These are phyloP conservation scores for Ochotona princeps DNA, from an alignment of 2,113 vertebrate genomes.

Conservation along the genomic window DNA sequence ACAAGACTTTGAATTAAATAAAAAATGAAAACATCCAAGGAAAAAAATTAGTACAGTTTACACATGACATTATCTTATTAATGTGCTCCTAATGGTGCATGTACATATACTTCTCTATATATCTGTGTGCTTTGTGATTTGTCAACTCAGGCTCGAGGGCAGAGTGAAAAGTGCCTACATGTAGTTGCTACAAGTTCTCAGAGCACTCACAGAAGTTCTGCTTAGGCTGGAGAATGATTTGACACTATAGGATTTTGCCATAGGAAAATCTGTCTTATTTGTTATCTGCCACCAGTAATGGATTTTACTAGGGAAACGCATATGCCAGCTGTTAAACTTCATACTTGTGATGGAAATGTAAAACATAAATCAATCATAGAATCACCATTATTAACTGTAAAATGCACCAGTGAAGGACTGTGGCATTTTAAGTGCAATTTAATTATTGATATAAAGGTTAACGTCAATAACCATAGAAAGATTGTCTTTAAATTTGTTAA, in stretches of 20 bases:
- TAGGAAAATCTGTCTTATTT: constrained; percentile 33
- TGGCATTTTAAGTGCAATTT: constrained; percentile 13
- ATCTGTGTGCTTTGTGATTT: constrained; percentile 12
- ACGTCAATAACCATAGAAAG: neutral
- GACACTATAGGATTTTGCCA: constrained; percentile 36
- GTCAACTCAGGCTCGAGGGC: neutral
- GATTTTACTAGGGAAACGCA: constrained; percentile 19
- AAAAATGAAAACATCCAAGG: neutral
- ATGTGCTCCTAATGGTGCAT: neutral
- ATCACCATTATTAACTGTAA: neutral
- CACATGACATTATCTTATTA: neutral
- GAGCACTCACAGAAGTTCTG: neutral
- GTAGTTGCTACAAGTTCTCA: neutral
- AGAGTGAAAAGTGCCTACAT: neutral
- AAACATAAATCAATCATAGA: neutral
- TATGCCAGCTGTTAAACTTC: constrained; percentile 5
- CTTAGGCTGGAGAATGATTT: constrained; percentile 16
- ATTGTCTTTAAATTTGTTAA: constrained; percentile 8
- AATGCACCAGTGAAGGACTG: neutral
- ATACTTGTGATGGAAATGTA: neutral
- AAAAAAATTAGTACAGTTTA: neutral
- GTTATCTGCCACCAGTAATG: constrained; percentile 14
- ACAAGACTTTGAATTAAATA: too few relatives aligned
- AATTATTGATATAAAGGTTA: neutral
- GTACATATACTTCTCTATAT: neutral